Evolutionary conservation across 2,113 vertebrate genomes (phyloP), one percentile per base, ranked within the genome.

Genomic region (Corythoichthys haematopterus): DNA sequence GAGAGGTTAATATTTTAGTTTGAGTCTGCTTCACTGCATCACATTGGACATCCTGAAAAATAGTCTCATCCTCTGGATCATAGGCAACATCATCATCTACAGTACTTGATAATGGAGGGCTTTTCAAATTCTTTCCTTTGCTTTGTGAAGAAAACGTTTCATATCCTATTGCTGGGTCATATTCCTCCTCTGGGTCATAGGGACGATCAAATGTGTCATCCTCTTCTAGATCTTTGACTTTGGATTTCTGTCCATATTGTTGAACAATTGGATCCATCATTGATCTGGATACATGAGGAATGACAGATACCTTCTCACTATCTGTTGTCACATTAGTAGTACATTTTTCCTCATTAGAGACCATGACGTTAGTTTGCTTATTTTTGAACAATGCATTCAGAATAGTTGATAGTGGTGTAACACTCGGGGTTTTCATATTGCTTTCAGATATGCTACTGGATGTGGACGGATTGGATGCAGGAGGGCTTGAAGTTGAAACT

Each of bases 101-200:
- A 71, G 83, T 86, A 1, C 80, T 46, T 7, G 78, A 4, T 43
- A 79, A 83, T 4, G 78, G 62, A 0, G 77, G 74, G 14, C 66
- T 81, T 56, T 90, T 89, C 9, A 36, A 35, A 0, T 80, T 90
- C 0, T 79, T 86, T 2, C 85, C 84, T 2, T 20, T 84, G 38
- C 81, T 89, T n/a, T 78, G 71, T 37, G 75, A 66, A 47, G 57
- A 64, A 59, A 63, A 79, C 0, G 75, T 37, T 72, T 84, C 86
- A 66, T 89, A 91, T 68, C 86, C 90, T 63, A 85, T 86, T 72
- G 92, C 92, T 0, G 95, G 94, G 64, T 93, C 90, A 6, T 98
- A 98, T 70, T 98, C 96, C 40, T 98, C 96, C 69, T 98, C 96
- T 3, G 97, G 96, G 81, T 99, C 96, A 8, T 98, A 98, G 0